Evolutionary conservation across 2,888 invertebrate species (phyloP).

Genomic region (Lapara coniferarum): DNA sequence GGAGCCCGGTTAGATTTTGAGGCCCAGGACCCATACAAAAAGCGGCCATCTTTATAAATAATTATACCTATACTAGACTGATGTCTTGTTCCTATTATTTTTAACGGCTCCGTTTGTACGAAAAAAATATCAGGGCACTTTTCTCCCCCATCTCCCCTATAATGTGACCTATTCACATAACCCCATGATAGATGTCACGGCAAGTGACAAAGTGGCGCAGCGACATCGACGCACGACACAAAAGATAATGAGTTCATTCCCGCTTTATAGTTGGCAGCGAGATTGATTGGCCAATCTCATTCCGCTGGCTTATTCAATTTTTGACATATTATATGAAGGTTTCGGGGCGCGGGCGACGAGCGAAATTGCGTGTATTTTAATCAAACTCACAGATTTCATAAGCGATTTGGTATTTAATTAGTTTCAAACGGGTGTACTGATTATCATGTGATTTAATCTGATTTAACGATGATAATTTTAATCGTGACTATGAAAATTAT

Average conservation of each 20-base stretch:
- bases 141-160: not conserved
- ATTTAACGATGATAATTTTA: too few species aligned
- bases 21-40: too few species aligned
- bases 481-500: too few species aligned
- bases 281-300: conserved; percentile 37
- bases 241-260: conserved; percentile 39
- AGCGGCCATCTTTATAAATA: too few species aligned
- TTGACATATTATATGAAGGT: conserved; percentile 28
- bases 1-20: too few species aligned
- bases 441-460: too few species aligned
- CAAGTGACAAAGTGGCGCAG: conserved; percentile 37
- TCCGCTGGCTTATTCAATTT: conserved; percentile 36
- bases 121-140: not conserved
- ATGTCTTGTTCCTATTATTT: not conserved
- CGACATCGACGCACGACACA: conserved; percentile 35
- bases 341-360: not conserved
- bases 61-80: too few species aligned
- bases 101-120: not conserved
- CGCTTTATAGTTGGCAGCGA: conserved; percentile 31
- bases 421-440: not conserved
- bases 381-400: not conserved
- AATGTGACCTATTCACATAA: conserved; percentile 28
- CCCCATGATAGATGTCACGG: conserved; percentile 34
- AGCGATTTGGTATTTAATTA: not conserved
- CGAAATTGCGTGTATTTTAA: not conserved